Evolutionary conservation across 2,888 invertebrate species (phyloP).

Genomic region (Pammene aurita): DNA sequence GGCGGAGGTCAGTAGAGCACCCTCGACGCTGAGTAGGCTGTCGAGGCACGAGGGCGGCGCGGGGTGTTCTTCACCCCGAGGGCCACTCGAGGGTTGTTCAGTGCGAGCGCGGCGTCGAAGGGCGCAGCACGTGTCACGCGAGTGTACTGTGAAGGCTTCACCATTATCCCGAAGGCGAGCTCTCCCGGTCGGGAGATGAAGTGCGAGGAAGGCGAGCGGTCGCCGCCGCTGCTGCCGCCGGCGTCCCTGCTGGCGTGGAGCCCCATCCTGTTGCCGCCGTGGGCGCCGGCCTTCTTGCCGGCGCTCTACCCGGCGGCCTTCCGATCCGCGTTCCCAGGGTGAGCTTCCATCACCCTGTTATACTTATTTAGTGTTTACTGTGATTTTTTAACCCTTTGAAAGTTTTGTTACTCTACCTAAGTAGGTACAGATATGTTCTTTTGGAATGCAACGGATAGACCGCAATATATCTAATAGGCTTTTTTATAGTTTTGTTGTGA

Average conservation of each 20-base stretch:
- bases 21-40: conserved; percentile 82
- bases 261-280: conserved; percentile 88
- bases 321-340: conserved; percentile 89
- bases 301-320: conserved; percentile 89
- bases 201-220: conserved; percentile 77
- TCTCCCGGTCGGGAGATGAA: conserved; percentile 82
- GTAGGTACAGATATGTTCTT: background rate
- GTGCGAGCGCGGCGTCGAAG: conserved; percentile 77
- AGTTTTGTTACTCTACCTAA: background rate
- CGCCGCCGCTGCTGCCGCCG: conserved; percentile 75
- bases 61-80: conserved; percentile 82
- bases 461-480: background rate
- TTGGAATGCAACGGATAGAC: background rate
- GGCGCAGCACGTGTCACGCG: conserved; percentile 79
- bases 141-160: conserved; percentile 66
- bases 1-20: conserved; percentile 75
- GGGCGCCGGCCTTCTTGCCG: conserved; percentile 88
- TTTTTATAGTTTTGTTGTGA: too few species aligned
- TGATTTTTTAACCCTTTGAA: background rate
- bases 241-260: conserved; percentile 89
- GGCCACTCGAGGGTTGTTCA: conserved; percentile 83
- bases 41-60: conserved; percentile 80
- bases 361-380: conserved; percentile 18
- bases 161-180: conserved; percentile 79
- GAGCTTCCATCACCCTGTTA: conserved; percentile 65